phyloP scores from a whole-genome alignment of 2,888 invertebrate species.

The Leucozona laternaria region DNA sequence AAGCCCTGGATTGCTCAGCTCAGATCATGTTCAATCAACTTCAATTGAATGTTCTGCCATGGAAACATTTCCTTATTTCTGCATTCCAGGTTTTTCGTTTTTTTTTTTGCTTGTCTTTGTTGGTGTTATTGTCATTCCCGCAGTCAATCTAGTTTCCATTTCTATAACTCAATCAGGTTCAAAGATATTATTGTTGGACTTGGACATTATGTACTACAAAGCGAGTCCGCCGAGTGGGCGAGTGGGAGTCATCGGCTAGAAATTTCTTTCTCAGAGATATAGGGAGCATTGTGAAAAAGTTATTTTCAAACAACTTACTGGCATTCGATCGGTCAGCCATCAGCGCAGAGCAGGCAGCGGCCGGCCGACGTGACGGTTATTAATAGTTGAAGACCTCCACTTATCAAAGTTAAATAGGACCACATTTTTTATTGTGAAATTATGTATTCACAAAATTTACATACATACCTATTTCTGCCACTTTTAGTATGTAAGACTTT shows the following conservation, averaged over 20 bases:
- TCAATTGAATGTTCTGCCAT: conserved; percentile 41
- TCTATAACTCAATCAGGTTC: conserved; percentile 36
- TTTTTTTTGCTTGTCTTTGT: background rate
- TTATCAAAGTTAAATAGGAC: conserved; percentile 17
- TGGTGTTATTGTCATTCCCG: background rate
- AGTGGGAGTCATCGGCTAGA: conserved; percentile 43
- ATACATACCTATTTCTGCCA: background rate
- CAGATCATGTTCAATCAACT: conserved; percentile 29
- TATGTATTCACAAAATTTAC: conserved; percentile 26
- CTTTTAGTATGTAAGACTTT: background rate
- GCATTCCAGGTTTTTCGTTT: conserved; percentile 32
- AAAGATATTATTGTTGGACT: conserved; percentile 6
- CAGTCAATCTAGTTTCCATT: conserved; percentile 53
- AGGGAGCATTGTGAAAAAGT: background rate
- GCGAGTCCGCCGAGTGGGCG: background rate
- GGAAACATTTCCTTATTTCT: conserved; percentile 60
- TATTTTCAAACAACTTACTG: background rate
- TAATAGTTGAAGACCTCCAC: conserved; percentile 21
- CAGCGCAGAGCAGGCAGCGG: background rate
- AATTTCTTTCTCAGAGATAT: conserved; percentile 42
- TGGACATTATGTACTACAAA: background rate
- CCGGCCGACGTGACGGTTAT: background rate
- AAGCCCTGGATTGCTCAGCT: conserved; percentile 13
- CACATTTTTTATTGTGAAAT: conserved; percentile 17
- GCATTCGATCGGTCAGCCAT: background rate